These are phyloP conservation scores for Hippolais icterina DNA, from an alignment of 2,113 vertebrate genomes.

Conservation along the genomic window DNA sequence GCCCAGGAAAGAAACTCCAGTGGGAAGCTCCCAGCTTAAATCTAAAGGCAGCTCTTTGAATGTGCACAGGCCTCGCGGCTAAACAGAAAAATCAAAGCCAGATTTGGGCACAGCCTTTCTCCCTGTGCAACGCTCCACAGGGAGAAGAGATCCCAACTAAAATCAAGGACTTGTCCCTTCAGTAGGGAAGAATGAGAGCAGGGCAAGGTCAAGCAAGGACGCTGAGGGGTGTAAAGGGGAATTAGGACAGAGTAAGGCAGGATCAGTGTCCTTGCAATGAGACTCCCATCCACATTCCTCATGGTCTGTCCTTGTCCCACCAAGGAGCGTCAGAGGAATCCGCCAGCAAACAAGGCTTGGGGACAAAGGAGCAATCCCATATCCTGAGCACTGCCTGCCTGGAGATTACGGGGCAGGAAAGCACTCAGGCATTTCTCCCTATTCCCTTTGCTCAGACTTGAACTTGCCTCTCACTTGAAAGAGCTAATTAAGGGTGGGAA, in stretches of 20 bases:
- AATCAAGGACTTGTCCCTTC: background rate
- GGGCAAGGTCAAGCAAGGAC: background rate
- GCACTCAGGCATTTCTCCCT: background rate
- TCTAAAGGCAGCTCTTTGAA: constrained; percentile 44
- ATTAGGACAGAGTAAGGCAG: background rate
- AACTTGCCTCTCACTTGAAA: constrained; percentile 70
- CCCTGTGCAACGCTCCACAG: background rate
- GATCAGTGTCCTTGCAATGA: background rate
- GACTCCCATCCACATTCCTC: background rate
- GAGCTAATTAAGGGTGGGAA: constrained; percentile 72
- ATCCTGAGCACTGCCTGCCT: background rate
- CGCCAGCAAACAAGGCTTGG: background rate
- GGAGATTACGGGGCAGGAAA: background rate
- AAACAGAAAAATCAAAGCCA: constrained; percentile 35
- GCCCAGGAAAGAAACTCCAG: constrained; percentile 32
- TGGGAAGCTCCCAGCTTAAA: constrained; percentile 35
- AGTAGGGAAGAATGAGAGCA: background rate
- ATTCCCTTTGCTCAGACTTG: constrained; percentile 44
- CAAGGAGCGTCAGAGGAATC: background rate
- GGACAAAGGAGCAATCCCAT: background rate
- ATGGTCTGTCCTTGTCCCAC: background rate
- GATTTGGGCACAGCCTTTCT: background rate
- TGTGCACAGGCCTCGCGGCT: background rate
- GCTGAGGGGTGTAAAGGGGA: background rate
- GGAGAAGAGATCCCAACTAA: background rate